phyloP scores from a whole-genome alignment of 2,797 vertebrate genomes.

The Chanos chanos region DNA sequence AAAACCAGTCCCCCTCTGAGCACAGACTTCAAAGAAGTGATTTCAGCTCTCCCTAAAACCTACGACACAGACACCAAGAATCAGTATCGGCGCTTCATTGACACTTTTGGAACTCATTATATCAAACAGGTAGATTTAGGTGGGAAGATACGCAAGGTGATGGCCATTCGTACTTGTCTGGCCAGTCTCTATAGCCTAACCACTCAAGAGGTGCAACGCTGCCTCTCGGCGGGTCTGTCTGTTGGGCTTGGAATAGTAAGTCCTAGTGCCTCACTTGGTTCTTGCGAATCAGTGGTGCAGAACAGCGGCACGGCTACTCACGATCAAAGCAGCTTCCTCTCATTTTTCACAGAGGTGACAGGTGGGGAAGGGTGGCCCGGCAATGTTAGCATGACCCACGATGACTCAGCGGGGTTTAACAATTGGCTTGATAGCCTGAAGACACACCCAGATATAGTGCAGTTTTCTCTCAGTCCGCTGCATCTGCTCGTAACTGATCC shows the following conservation, averaged over 20 bases:
- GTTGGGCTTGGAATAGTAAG: background rate
- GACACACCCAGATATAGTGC: background rate
- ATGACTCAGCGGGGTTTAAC: background rate
- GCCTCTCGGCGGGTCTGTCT: background rate
- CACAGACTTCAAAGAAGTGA: background rate
- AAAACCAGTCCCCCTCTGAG: background rate
- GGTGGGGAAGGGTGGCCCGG: background rate
- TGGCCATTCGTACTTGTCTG: background rate
- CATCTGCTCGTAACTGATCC: background rate
- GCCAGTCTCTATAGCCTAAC: background rate
- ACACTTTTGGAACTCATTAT: background rate
- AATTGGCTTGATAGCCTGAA: background rate
- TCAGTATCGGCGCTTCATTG: background rate
- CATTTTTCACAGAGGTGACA: background rate
- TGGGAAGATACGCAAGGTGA: background rate
- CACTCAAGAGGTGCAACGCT: background rate
- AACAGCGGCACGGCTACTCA: background rate
- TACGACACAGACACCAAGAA: background rate
- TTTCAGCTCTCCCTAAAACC: background rate
- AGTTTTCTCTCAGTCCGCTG: background rate
- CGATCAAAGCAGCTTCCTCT: background rate
- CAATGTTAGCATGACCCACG: background rate
- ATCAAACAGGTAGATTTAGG: background rate
- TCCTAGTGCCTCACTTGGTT: background rate
- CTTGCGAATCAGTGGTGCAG: background rate